Evolutionary conservation across 2,113 vertebrate genomes (phyloP).

Genomic region (Paramormyrops kingsleyae): DNA sequence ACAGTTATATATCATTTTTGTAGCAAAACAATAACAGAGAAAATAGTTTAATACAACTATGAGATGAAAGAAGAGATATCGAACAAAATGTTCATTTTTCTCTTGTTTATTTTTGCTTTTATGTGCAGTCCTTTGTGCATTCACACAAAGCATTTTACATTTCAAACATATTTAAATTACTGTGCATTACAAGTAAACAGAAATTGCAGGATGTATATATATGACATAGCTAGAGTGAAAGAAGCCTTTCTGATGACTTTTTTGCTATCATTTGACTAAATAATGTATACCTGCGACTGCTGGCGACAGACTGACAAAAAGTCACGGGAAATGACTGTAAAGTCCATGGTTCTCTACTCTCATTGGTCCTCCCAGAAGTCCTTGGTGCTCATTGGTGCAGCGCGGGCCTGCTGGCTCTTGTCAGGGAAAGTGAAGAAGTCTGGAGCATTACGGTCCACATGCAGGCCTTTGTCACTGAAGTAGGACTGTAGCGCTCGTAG

Average conservation of each 20-base stretch:
- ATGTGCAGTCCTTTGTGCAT: background rate
- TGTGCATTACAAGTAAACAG: background rate
- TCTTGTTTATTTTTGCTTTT: background rate
- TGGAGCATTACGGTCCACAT: conserved; percentile 27
- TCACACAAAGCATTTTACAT: background rate
- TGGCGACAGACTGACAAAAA: background rate
- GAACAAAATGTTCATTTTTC: background rate
- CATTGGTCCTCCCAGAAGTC: background rate
- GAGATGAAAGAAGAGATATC: background rate
- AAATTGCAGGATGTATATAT: background rate
- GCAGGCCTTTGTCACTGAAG: conserved; percentile 31
- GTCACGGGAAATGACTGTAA: background rate
- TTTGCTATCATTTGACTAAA: background rate
- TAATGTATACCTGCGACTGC: background rate
- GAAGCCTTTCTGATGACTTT: background rate
- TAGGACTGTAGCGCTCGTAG: conserved; percentile 38
- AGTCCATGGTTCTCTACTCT: background rate
- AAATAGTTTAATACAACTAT: background rate
- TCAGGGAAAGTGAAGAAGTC: conserved; percentile 16
- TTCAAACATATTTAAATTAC: background rate
- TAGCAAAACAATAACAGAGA: background rate
- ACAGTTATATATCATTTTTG: background rate
- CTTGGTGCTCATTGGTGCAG: background rate
- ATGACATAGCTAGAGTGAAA: background rate
- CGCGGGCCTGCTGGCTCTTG: background rate